These are phyloP conservation scores for Lepetodrilus schrolli DNA, from an alignment of 2,888 invertebrate species.

Conservation along the genomic window DNA sequence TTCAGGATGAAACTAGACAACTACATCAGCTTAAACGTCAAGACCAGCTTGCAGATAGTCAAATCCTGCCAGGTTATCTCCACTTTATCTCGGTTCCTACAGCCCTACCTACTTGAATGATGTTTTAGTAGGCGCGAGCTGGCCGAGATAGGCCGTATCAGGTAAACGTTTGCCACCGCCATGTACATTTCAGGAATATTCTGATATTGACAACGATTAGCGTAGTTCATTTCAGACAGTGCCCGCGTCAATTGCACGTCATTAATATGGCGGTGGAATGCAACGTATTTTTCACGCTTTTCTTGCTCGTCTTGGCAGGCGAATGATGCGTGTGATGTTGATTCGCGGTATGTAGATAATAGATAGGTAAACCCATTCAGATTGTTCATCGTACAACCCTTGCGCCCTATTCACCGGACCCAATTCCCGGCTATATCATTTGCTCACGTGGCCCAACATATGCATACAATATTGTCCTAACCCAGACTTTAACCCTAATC, in stretches of 20 bases:
- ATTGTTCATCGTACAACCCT: no score
- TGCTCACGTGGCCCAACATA: no score
- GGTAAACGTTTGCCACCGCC: constrained; percentile 2
- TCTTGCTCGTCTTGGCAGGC: no score
- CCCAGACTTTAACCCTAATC: no score
- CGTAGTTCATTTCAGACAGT: not conserved
- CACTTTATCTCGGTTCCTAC: not conserved
- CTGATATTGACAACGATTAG: not conserved
- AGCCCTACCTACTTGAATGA: not conserved
- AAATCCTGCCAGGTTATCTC: not conserved
- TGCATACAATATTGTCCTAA: no score
- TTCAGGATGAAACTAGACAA: not conserved
- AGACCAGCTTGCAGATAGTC: not conserved
- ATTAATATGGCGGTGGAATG: no score
- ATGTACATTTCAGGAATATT: constrained; percentile 14
- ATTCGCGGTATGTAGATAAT: no score
- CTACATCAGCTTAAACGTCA: not conserved
- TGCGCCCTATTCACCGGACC: no score
- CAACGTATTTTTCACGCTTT: no score
- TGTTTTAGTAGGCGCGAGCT: not conserved
- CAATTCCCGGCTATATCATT: no score
- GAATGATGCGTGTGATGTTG: no score
- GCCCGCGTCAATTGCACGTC: not conserved
- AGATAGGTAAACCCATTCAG: no score
- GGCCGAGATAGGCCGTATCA: not conserved